Evolutionary conservation across 2,888 invertebrate genomes (phyloP).

Genomic region (Aporophyla nigra): DNA sequence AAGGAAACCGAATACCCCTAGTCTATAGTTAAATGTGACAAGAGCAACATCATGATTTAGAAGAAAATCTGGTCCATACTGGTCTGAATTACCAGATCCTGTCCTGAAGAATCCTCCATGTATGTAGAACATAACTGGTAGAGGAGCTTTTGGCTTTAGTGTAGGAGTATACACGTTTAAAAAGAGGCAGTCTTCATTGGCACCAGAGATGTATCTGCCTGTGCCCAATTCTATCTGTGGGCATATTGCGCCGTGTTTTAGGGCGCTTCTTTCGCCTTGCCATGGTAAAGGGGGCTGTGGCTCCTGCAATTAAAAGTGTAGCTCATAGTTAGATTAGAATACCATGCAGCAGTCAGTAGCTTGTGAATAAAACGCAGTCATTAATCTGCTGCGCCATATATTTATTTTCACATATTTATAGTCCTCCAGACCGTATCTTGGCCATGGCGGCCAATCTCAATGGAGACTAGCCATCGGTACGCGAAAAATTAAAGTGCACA

Average conservation of each 20-base stretch:
- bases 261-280: conserved; percentile 54
- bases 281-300: conserved; percentile 64
- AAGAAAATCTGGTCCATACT: conserved; percentile 61
- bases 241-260: conserved; percentile 56
- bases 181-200: conserved; percentile 53
- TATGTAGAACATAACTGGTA: conserved; percentile 55
- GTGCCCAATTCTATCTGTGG: conserved; percentile 38
- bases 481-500: too few species aligned
- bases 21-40: conserved; percentile 86
- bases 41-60: conserved; percentile 52
- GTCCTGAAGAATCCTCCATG: conserved; percentile 27
- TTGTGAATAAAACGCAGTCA: not conserved
- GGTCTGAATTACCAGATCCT: conserved; percentile 43
- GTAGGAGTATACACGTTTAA: conserved; percentile 55
- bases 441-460: too few species aligned
- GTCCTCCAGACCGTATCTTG: too few species aligned
- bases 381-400: not conserved
- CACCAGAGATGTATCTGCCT: not conserved
- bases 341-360: not conserved
- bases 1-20: conserved; percentile 87
- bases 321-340: not conserved
- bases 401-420: too few species aligned
- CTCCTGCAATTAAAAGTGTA: conserved; percentile 50
- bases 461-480: too few species aligned
- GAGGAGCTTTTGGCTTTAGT: conserved; percentile 3